A percentile compares a stretch with the other conserved stretches of the same genome.
phyloP scores from a whole-genome alignment of 1,140 invertebrate species.

The Bombus terrestris region DNA sequence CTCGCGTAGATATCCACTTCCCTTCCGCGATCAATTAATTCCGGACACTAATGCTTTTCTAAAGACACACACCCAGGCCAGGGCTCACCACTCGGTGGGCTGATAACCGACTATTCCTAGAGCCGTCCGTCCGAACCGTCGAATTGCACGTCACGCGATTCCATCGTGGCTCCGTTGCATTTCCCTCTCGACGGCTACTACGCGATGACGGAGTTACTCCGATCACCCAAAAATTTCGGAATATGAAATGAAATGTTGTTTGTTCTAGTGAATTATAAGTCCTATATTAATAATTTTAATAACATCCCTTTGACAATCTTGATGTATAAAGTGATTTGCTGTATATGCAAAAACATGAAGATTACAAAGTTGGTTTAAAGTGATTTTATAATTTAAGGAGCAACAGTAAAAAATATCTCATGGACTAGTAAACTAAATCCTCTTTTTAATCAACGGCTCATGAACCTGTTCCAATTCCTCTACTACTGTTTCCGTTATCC shows the following conservation, averaged over 20 bases:
- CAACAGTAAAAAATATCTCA: background rate
- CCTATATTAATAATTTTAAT: too few species aligned
- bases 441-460: background rate
- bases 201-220: constrained; percentile 15
- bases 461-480: background rate
- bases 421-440: background rate
- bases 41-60: constrained; percentile 78
- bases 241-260: too few species aligned
- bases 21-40: constrained; percentile 80
- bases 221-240: constrained; percentile 28
- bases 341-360: too few species aligned
- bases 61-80: constrained; percentile 73
- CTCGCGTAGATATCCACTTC: constrained; percentile 76
- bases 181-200: constrained; percentile 52
- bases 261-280: too few species aligned
- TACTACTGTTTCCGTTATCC: too few species aligned
- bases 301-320: too few species aligned
- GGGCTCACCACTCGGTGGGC: constrained; percentile 67
- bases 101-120: constrained; percentile 73
- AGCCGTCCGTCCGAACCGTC: constrained; percentile 69
- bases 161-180: constrained; percentile 61
- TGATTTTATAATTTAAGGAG: too few species aligned
- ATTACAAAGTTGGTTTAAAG: too few species aligned
- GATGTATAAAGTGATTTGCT: too few species aligned
- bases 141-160: constrained; percentile 75